These are phyloP conservation scores for Oenanthe melanoleuca DNA, from an alignment of 2,113 vertebrate genomes.

Conservation along the genomic window DNA sequence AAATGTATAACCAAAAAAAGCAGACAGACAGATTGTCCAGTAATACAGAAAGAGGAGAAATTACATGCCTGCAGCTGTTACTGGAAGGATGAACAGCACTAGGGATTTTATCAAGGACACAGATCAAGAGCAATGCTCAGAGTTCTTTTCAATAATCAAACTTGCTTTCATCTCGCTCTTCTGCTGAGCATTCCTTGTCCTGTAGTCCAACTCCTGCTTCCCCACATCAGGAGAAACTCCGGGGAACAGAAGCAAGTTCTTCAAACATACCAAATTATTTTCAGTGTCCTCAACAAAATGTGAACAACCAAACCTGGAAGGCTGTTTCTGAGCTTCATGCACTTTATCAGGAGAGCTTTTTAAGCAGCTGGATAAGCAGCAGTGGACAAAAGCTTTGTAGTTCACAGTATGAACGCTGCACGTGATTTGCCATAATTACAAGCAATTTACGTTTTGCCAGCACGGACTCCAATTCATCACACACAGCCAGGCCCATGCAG, in stretches of 20 bases:
- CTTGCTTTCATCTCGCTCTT: background rate
- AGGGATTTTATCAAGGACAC: slow-evolving; percentile 1
- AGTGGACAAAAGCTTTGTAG: slow-evolving; percentile 6
- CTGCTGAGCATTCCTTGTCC: background rate
- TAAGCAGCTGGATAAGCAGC: background rate
- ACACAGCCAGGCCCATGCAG: background rate
- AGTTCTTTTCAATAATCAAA: background rate
- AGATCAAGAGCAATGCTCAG: background rate
- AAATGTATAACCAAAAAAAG: background rate
- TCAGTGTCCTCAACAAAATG: background rate
- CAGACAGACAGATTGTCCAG: background rate
- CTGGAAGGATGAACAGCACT: background rate
- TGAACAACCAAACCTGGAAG: background rate
- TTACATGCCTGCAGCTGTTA: background rate
- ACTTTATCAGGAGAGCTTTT: background rate
- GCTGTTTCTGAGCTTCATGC: background rate
- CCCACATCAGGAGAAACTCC: background rate
- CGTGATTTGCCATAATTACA: background rate
- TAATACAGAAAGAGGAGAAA: background rate
- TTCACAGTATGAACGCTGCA: background rate
- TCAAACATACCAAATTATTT: background rate
- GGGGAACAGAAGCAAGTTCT: background rate
- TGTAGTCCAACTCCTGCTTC: background rate
- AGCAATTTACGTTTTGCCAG: background rate
- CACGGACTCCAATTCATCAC: background rate